Conservation (phyloP, 2,113 vertebrate species). For the Pelmatolapia mariae region DNA sequence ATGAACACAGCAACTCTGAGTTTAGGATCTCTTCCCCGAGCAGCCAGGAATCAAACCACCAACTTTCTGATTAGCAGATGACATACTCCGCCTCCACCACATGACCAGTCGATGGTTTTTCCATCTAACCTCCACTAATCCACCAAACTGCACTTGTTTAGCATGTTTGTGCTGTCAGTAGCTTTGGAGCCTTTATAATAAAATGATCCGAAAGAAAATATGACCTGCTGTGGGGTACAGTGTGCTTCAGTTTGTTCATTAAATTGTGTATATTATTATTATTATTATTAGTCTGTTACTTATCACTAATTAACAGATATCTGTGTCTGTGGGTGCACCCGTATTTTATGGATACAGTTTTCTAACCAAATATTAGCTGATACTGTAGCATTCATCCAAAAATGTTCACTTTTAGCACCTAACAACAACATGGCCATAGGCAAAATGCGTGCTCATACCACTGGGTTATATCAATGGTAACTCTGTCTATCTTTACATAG, state of each 20-base stretch:
- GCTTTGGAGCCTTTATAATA: background rate
- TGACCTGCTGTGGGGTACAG: background rate
- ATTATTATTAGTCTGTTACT: background rate
- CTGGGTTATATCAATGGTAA: background rate
- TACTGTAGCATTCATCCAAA: background rate
- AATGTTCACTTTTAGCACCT: background rate
- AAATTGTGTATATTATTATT: background rate
- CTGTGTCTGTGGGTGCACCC: accelerated
- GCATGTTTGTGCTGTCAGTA: background rate
- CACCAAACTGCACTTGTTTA: background rate
- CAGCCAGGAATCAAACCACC: background rate
- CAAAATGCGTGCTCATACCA: background rate
- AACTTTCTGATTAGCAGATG: background rate
- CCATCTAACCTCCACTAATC: background rate
- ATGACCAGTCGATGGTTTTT: background rate
- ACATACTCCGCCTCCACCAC: background rate
- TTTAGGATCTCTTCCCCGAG: background rate
- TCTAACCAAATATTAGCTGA: background rate
- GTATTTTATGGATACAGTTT: background rate
- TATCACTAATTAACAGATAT: background rate
- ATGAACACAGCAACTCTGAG: background rate
- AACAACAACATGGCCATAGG: background rate
- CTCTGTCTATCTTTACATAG: background rate
- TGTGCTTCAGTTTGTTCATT: background rate
- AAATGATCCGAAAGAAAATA: background rate